phyloP scores from a whole-genome alignment of 2,113 vertebrate species.

The Gracilinanus agilis region DNA sequence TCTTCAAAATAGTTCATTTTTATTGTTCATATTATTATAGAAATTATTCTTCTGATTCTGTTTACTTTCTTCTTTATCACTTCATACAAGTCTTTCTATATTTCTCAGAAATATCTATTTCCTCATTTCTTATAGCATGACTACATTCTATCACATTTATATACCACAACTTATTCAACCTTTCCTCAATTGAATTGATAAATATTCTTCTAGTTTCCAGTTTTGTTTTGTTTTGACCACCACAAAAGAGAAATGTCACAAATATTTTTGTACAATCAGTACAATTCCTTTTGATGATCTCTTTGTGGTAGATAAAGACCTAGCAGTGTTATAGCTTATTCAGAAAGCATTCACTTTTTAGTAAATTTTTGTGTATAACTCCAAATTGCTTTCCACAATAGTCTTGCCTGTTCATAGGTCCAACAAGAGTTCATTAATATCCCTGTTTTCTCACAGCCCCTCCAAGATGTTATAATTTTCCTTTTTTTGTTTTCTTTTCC shows the following conservation, averaged over 20 bases:
- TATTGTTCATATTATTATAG: too few relatives aligned
- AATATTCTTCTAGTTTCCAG: neutral
- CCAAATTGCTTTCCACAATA: neutral
- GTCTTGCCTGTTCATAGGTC: neutral
- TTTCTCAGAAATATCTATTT: neutral
- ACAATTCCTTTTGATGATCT: neutral
- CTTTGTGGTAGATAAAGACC: neutral
- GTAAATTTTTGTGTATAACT: neutral
- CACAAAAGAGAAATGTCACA: neutral
- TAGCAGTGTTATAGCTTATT: neutral
- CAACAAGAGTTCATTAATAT: neutral
- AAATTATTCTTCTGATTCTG: too few relatives aligned
- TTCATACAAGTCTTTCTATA: neutral
- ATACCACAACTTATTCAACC: neutral
- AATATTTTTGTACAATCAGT: neutral
- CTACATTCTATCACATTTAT: neutral
- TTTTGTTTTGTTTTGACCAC: neutral
- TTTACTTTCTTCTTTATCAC: neutral
- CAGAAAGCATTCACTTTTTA: neutral
- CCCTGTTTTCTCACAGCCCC: neutral
- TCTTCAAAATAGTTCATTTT: too few relatives aligned
- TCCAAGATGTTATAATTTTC: neutral
- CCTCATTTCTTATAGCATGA: neutral
- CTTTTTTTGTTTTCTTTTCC: neutral
- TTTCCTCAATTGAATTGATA: neutral